phyloP scores from a whole-genome alignment of 2,797 vertebrate species.

The Coregonus sp. region DNA sequence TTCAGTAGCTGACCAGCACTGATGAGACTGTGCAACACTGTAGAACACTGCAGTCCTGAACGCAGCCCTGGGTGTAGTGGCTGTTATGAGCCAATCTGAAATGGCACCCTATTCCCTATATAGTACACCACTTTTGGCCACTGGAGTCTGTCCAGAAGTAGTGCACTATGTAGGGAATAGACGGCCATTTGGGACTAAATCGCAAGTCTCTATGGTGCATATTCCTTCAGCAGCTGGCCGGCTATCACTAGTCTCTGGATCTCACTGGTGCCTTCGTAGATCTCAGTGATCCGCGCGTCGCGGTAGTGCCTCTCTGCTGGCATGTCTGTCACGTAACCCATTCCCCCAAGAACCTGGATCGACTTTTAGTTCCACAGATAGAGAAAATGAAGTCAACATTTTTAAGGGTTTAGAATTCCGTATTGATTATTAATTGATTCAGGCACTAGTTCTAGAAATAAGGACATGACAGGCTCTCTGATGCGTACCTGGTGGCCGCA shows the following conservation, averaged over 20 bases:
- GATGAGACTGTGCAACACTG: background rate
- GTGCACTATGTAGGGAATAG: background rate
- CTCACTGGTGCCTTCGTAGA: slow-evolving; percentile 98
- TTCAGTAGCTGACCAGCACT: slow-evolving; percentile 84
- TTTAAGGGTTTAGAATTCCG: background rate
- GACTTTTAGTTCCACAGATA: slow-evolving; percentile 59
- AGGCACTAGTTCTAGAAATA: background rate
- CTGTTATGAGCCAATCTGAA: background rate
- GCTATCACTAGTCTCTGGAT: slow-evolving; percentile 96
- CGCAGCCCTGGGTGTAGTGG: background rate
- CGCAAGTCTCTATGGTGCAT: slow-evolving; percentile 70
- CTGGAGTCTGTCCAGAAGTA: background rate
- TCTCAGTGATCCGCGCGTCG: slow-evolving; percentile 95
- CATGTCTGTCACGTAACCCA: slow-evolving; percentile 98
- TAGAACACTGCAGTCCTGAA: too few relatives aligned
- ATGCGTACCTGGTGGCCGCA: slow-evolving; percentile 89
- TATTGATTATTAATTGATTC: background rate
- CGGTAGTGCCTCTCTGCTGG: slow-evolving; percentile 95
- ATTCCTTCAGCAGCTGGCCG: slow-evolving; percentile 86
- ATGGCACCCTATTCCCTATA: background rate
- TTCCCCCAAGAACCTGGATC: slow-evolving; percentile 94
- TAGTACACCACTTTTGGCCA: background rate
- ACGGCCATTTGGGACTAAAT: background rate
- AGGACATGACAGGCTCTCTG: background rate
- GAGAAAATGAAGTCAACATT: background rate